Evolutionary conservation across 1,140 invertebrate species (phyloP), one percentile per base, ranked within the genome.

Genomic region (Dreissena polymorpha): DNA sequence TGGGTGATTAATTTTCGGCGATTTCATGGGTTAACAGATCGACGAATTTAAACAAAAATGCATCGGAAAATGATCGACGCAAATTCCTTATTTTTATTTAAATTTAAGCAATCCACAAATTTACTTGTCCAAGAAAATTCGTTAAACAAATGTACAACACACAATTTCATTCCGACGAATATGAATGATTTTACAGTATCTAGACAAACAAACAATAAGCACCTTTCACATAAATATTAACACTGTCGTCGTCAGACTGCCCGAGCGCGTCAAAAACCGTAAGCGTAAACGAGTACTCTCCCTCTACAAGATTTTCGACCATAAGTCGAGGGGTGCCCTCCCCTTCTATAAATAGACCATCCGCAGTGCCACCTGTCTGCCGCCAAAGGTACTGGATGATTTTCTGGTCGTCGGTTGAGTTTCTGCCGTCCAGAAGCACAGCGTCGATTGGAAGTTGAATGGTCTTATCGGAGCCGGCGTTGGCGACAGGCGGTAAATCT

Each of bases 181-280:
- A 39, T 39, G 8, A 39, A 39, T 39, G 39, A 39, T 39, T 39
- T 39, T 39, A 39, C 39, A 39, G 39, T 39, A 39, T 39, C 2
- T 39, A 39, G 39, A 39, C 39, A 27, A 27, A 8, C 39, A 12
- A 49, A 72, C 55, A n/a, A 14, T 14, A 14, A 13, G 14, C 71
- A 80, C 78, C 78, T 80, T 80, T 64, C 1, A 80, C 78, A 18
- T 7, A 50, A 21, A 80, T 72, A 18, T 10, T 72, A 64, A 80
- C 68, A 18, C 49, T 39, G 21, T 80, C 78, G 14, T 14, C 21
- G 53, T 80, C 69, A 23, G n/a, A n/a, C 50, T 80, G 78, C 12
- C 69, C 69, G 3, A 60, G 53, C 1, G 18, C 53, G 65, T 80
- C 78, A 51, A 10, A 50, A 13, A 80, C 78, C 16, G 69, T 72